A percentile compares a stretch with the other conserved stretches of the same genome.
Conservation (phyloP, 2,888 invertebrate species). For the Coenonympha arcania region DNA sequence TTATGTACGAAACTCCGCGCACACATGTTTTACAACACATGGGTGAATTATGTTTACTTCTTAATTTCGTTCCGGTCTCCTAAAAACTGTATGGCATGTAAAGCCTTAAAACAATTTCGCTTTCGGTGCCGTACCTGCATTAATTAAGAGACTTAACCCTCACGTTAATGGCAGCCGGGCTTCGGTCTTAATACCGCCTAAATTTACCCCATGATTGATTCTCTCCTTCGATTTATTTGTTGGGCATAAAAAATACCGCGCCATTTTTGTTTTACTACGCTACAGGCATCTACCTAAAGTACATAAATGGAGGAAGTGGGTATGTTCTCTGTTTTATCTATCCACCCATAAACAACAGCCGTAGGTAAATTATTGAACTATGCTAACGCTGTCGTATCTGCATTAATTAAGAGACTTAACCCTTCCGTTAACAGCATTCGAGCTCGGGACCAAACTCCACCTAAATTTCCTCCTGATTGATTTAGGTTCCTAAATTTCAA, state of each 20-base stretch:
- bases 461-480: constrained; percentile 41
- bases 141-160: constrained; percentile 6
- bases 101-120: constrained; percentile 6
- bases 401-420: constrained; percentile 55
- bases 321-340: neutral
- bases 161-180: constrained; percentile 1
- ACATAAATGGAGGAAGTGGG: no score
- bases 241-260: neutral
- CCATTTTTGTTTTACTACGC: neutral
- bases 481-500: constrained; percentile 37
- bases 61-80: neutral
- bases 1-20: neutral
- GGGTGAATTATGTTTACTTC: neutral
- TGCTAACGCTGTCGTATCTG: constrained; percentile 36
- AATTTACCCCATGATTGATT: constrained; percentile 7
- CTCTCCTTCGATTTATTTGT: constrained; percentile 1
- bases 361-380: neutral
- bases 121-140: constrained; percentile 3
- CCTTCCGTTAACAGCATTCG: constrained; percentile 43
- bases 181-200: constrained; percentile 3
- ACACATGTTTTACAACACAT: neutral
- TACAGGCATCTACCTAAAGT: no score
- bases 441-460: constrained; percentile 32
- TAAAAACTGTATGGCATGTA: neutral
- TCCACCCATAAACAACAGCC: neutral